These are phyloP conservation scores for Sciurus niger DNA, from an alignment of 2,113 vertebrate genomes.

Conservation along the genomic window DNA sequence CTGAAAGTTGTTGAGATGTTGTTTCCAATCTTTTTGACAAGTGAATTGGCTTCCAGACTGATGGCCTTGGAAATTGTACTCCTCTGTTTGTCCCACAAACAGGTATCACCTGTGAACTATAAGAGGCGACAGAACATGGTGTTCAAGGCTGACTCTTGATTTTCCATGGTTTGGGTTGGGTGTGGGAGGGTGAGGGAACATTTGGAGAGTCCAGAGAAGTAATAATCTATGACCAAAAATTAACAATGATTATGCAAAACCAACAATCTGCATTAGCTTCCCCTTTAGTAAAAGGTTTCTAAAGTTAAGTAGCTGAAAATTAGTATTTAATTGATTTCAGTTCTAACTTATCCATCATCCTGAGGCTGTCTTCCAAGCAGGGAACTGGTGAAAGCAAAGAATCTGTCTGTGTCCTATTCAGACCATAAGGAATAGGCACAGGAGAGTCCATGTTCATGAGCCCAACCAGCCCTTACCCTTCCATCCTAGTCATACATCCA, in stretches of 20 bases:
- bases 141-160: slow-evolving; percentile 65
- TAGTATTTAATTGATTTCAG: not conserved
- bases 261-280: not conserved
- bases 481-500: not conserved
- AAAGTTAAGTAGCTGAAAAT: slow-evolving; percentile 54
- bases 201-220: slow-evolving; percentile 41
- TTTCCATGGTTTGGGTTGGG: slow-evolving; percentile 28
- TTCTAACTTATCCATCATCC: not conserved
- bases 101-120: slow-evolving; percentile 62
- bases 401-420: not conserved
- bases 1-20: slow-evolving; percentile 26
- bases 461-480: not conserved
- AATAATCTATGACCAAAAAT: slow-evolving; percentile 25
- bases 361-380: not conserved
- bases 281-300: slow-evolving; percentile 48
- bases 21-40: slow-evolving; percentile 63
- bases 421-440: not conserved
- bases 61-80: slow-evolving; percentile 71
- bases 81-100: slow-evolving; percentile 75
- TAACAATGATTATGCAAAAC: slow-evolving; percentile 50
- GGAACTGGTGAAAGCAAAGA: slow-evolving; percentile 6
- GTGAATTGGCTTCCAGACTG: slow-evolving; percentile 57
- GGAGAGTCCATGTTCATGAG: not conserved
- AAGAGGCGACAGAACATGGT: slow-evolving; percentile 26
- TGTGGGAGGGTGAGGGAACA: slow-evolving; percentile 45